phyloP scores from a whole-genome alignment of 2,113 vertebrate species.

The human (Homo sapiens) region GRCh38 chr13:102206501-102207000 shows the following conservation, averaged over 20 bases:
- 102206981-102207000: background rate
- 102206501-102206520: too few species aligned
- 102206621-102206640: too few species aligned
- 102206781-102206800: background rate
- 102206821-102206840: background rate
- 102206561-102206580: too few species aligned
- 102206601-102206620: too few species aligned
- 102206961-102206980: background rate
- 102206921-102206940: background rate
- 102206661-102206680: too few species aligned
- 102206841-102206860: background rate
- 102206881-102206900: background rate
- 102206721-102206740: background rate
- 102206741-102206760: background rate
- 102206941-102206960: background rate
- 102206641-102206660: too few species aligned
- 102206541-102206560: too few species aligned
- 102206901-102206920: background rate
- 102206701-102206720: background rate
- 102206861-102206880: background rate
- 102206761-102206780: background rate
- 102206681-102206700: background rate
- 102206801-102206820: background rate
- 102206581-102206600: too few species aligned
- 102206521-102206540: too few species aligned